Evolutionary conservation across 2,113 vertebrate genomes (phyloP).

Genomic region (Charadrius vociferus): DNA sequence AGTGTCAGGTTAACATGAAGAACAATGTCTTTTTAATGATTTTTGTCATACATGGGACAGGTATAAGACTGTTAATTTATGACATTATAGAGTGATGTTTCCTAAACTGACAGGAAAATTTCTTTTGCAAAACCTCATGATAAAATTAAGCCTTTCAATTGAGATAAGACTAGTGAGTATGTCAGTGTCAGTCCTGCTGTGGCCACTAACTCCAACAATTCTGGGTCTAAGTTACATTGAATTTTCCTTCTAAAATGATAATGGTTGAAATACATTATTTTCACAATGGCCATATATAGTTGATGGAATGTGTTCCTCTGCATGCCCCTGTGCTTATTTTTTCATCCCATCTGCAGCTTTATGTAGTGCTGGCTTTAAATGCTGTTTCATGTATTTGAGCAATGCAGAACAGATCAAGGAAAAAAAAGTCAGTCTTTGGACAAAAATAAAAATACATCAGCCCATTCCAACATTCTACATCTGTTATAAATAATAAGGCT

Average conservation of each 20-base stretch:
- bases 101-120: not conserved
- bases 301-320: not conserved
- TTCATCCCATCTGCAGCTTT: not conserved
- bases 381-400: not conserved
- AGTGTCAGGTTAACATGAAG: not conserved
- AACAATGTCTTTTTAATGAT: not conserved
- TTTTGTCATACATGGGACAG: not conserved
- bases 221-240: not conserved
- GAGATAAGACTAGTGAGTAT: not conserved
- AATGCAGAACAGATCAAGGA: not conserved
- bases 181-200: not conserved
- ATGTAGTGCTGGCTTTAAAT: not conserved
- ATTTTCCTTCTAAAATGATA: not conserved
- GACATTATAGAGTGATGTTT: not conserved
- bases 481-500: not conserved
- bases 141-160: not conserved
- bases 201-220: not conserved
- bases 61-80: not conserved
- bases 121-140: not conserved
- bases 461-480: not conserved
- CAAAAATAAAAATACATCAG: not conserved
- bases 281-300: not conserved
- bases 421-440: not conserved
- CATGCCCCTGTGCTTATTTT: not conserved
- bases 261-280: not conserved